A percentile compares a stretch with the other conserved stretches of the same genome.
Conservation (phyloP, 2,888 invertebrate species). For the Lasioglossum zephyrum region DNA sequence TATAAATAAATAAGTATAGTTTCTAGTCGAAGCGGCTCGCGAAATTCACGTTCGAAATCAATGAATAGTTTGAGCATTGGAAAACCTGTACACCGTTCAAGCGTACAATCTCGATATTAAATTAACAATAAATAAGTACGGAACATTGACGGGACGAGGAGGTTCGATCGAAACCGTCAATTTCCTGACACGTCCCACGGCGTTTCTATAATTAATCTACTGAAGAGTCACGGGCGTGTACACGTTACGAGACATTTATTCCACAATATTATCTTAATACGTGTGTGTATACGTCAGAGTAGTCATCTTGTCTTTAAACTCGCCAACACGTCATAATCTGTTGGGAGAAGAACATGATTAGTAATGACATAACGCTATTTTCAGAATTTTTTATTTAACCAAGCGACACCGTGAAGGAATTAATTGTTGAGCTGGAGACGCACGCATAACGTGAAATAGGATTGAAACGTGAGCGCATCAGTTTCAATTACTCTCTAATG, state of each 20-base stretch:
- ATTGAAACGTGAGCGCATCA: not conserved
- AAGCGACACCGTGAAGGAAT: slow-evolving; percentile 45
- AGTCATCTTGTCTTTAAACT: slow-evolving; percentile 75
- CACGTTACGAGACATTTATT: slow-evolving; percentile 40
- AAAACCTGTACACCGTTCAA: slow-evolving; percentile 11
- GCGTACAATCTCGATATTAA: slow-evolving; percentile 23
- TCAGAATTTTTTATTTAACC: slow-evolving; percentile 40
- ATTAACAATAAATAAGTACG: slow-evolving; percentile 62
- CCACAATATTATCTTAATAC: slow-evolving; percentile 67
- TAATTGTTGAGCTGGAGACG: not conserved
- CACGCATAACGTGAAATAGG: not conserved
- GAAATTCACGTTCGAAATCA: slow-evolving; percentile 39
- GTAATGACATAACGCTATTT: slow-evolving; percentile 39
- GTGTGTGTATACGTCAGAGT: slow-evolving; percentile 72
- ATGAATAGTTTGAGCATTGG: slow-evolving; percentile 37
- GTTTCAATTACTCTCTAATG: not conserved
- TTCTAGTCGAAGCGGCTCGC: slow-evolving; percentile 8
- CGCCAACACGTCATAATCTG: slow-evolving; percentile 82
- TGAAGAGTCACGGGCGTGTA: slow-evolving; percentile 22
- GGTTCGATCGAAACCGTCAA: slow-evolving; percentile 18
- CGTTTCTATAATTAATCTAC: slow-evolving; percentile 6
- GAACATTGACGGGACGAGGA: slow-evolving; percentile 26
- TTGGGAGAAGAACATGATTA: slow-evolving; percentile 78
- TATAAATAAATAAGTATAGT: slow-evolving; percentile 53
- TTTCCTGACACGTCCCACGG: slow-evolving; percentile 33